A percentile compares a stretch with the other conserved stretches of the same genome.
Evolutionary conservation across 2,113 vertebrate species (phyloP).

Genomic region (Elephas maximus): DNA sequence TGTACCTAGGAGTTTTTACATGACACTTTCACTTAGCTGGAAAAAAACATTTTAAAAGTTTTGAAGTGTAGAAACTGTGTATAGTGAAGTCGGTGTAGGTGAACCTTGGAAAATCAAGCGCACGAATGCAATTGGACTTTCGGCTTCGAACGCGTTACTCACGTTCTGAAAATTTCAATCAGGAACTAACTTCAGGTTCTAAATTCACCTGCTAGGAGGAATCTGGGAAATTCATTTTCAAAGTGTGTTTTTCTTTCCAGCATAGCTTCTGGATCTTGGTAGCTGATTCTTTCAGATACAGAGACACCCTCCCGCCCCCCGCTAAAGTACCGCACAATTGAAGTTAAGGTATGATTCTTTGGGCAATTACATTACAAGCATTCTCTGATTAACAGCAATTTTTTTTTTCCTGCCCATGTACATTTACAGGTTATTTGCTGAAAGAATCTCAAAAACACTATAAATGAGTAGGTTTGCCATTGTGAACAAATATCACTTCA

Average conservation of each 20-base stretch:
- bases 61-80: not conserved
- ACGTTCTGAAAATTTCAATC: constrained; percentile 55
- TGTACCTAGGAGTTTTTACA: constrained; percentile 34
- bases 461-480: not conserved
- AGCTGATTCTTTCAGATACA: not conserved
- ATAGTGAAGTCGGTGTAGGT: not conserved
- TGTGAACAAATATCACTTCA: not conserved
- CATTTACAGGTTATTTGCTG: not conserved
- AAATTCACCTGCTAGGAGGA: constrained; percentile 28
- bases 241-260: not conserved
- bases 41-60: constrained; percentile 23
- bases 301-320: not conserved
- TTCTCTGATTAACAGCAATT: constrained; percentile 3
- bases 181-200: constrained; percentile 39
- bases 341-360: not conserved
- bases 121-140: not conserved
- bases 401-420: not conserved
- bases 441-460: constrained; percentile 18
- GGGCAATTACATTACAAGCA: constrained; percentile 5
- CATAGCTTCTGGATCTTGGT: constrained; percentile 12
- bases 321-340: not conserved
- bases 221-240: constrained; percentile 37
- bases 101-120: constrained; percentile 51
- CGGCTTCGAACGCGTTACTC: not conserved
- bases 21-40: constrained; percentile 20